Evolutionary conservation across 1,140 invertebrate genomes (phyloP).

Genomic region (Eufriesea mexicana): DNA sequence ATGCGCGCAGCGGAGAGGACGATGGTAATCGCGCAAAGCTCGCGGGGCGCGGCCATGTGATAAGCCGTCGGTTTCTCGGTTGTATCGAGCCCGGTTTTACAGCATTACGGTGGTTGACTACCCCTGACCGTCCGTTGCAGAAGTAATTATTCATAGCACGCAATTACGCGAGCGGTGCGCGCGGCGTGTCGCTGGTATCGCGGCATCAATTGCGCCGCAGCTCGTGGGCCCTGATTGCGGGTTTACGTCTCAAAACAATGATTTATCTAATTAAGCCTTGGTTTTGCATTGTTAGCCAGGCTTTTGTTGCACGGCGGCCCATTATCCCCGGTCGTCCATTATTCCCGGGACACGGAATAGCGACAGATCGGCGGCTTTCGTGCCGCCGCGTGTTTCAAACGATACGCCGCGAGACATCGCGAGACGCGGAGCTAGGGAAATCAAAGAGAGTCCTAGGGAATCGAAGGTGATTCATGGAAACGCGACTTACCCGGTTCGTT

Average conservation of each 20-base stretch:
- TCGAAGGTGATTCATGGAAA: not conserved
- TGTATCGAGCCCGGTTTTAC: not conserved
- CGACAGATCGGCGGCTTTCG: constrained; percentile 54
- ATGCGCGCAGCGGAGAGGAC: not conserved
- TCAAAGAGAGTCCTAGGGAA: not conserved
- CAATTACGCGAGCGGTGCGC: constrained; percentile 74
- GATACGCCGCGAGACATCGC: not conserved
- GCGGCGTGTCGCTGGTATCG: constrained; percentile 68
- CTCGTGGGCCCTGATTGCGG: constrained; percentile 74
- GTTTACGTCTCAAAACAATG: constrained; percentile 78
- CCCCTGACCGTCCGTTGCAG: constrained; percentile 58
- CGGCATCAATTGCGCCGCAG: constrained; percentile 73
- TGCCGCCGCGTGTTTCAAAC: constrained; percentile 13
- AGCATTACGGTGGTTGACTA: constrained; percentile 57
- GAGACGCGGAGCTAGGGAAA: not conserved
- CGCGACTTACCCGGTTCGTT: not conserved
- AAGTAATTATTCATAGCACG: constrained; percentile 80
- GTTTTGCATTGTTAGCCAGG: constrained; percentile 73
- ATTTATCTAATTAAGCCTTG: constrained; percentile 79
- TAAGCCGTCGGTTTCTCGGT: constrained; percentile 7
- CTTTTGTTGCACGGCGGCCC: constrained; percentile 60
- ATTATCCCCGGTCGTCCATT: constrained; percentile 59
- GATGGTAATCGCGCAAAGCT: constrained; percentile 17
- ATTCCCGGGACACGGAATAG: constrained; percentile 61
- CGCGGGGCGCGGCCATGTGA: constrained; percentile 19